Evolutionary conservation across 2,888 invertebrate genomes (phyloP), one percentile per base, ranked within the genome.

Genomic region (Bombyx huttoni): DNA sequence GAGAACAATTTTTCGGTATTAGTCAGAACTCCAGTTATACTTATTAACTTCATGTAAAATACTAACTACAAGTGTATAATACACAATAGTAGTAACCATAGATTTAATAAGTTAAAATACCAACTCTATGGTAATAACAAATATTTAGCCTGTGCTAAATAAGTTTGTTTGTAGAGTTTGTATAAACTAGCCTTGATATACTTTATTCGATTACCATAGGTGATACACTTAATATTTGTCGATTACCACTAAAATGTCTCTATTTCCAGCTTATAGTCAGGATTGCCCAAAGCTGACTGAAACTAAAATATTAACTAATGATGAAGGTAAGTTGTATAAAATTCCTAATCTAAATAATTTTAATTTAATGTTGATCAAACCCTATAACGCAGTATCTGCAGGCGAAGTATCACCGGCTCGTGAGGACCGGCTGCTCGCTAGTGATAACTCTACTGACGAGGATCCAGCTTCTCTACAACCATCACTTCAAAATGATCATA

Each of bases 401-500:
- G 35, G 49, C 40, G 53, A 51, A 14, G 56, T 54, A 51, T 62
- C 60, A 14, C 64, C 50, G 55, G 59, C 56, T 9, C 58, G 61
- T 24, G 82, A 85, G 59, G 59, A 60, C 1, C 62, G 64, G 55
- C 61, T 83, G 56, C 61, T 83, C 51, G 77, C 71, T 9, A 81
- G 81, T 57, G 82, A 80, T 34, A 65, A 65, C 9, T 65, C 65
- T 45, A 52, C 48, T 10, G 53, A 52, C 24, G 14, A 33, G 5
- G 34, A 49, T 14, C 24, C 24, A 24, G 24, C 24, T 24, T 5
- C 24, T 3, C 24, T 24, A 24, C 24, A 24, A 24, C 24, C 24
- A 24, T 5, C 24, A 24, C 24, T 24, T 5, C 24, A 24, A 5
- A 24, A 1, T 12, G 40, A 40, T 12, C 40, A 6, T 12, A 12